phyloP scores from a whole-genome alignment of 1,140 invertebrate genomes.

The Drosophila kohkoa region DNA sequence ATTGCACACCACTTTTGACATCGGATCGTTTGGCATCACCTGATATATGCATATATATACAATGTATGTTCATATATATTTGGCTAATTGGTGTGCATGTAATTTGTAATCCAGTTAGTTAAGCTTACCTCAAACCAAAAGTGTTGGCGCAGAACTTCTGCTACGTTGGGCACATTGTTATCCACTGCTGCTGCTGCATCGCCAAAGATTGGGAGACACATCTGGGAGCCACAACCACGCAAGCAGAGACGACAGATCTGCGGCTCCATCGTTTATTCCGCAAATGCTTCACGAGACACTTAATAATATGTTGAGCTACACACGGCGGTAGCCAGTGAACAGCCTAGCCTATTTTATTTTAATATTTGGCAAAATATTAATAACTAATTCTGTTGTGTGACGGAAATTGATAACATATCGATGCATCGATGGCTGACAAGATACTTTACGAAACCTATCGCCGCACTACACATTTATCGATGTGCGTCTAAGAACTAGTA shows the following conservation, averaged over 20 bases:
- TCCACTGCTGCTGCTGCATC: slow-evolving; percentile 31
- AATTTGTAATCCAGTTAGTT: neutral
- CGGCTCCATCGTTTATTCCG: slow-evolving; percentile 47
- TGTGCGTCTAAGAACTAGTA: neutral
- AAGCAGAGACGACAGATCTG: slow-evolving; percentile 69
- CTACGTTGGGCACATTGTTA: slow-evolving; percentile 53
- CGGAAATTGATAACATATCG: slow-evolving; percentile 10
- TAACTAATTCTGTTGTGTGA: slow-evolving; percentile 36
- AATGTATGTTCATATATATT: neutral
- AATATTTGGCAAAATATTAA: slow-evolving; percentile 22
- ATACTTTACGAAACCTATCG: neutral
- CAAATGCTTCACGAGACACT: slow-evolving; percentile 2
- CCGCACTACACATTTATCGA: neutral
- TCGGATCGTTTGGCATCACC: slow-evolving; percentile 65
- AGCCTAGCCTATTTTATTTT: slow-evolving; percentile 25
- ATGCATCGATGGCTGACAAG: slow-evolving; percentile 22
- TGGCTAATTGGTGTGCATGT: slow-evolving; percentile 13
- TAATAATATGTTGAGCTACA: neutral
- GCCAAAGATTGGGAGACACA: slow-evolving; percentile 69
- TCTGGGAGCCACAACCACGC: slow-evolving; percentile 72
- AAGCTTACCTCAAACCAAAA: slow-evolving; percentile 78
- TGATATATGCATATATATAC: slow-evolving; percentile 4
- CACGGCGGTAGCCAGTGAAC: slow-evolving; percentile 5
- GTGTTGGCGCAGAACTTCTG: slow-evolving; percentile 69
- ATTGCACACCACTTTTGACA: slow-evolving; percentile 77